These are phyloP conservation scores for Invenusta paracnida DNA, from an alignment of 2,888 invertebrate species.

Conservation along the genomic window DNA sequence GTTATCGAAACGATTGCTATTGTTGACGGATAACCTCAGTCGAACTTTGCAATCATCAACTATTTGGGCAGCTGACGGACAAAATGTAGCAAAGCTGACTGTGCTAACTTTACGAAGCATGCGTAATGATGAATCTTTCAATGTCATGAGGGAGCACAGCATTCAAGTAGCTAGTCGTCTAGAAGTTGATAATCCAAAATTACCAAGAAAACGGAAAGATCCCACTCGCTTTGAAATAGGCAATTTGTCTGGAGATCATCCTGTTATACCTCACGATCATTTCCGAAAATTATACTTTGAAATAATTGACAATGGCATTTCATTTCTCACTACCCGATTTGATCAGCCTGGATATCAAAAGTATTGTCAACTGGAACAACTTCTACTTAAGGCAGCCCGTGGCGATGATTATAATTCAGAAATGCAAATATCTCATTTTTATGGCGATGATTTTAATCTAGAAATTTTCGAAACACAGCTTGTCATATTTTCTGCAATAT, in stretches of 20 bases:
- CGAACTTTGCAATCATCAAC: neutral
- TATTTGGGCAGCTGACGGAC: too few relatives aligned
- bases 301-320: conserved; percentile 5
- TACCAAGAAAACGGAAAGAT: neutral
- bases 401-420: neutral
- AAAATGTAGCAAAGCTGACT: conserved; percentile 25
- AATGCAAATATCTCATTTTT: too few relatives aligned
- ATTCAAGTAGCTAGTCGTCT: conserved; percentile 6
- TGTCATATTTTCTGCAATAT: neutral
- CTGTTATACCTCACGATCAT: conserved; percentile 6
- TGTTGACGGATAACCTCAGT: neutral
- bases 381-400: neutral
- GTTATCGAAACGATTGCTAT: neutral
- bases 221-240: neutral
- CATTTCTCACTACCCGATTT: neutral
- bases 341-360: conserved; percentile 22
- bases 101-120: conserved; percentile 22
- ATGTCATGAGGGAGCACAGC: conserved; percentile 13
- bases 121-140: conserved; percentile 16
- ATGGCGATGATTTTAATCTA: neutral
- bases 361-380: neutral
- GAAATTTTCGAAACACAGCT: too few relatives aligned
- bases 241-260: neutral
- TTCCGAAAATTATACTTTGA: conserved; percentile 1
- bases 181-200: conserved; percentile 23